These are phyloP conservation scores for Cataglyphis albicans DNA, from an alignment of 2,888 invertebrate species.

Conservation along the genomic window DNA sequence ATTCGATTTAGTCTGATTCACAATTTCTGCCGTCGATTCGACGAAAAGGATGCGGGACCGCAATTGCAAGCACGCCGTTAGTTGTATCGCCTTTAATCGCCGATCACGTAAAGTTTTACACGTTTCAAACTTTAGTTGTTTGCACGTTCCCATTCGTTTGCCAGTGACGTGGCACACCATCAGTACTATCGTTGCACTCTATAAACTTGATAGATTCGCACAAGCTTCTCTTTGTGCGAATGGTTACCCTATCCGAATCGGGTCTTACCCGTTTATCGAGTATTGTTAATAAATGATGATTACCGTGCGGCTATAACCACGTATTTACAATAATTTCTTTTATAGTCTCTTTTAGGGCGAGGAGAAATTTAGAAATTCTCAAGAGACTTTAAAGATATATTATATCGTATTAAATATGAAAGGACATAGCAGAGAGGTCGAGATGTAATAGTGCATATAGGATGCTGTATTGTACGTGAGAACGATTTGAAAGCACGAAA, in stretches of 20 bases:
- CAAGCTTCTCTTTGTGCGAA: neutral
- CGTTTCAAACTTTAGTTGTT: slow-evolving; percentile 17
- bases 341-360: neutral
- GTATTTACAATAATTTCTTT: slow-evolving; percentile 6
- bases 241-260: neutral
- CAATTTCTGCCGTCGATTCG: neutral
- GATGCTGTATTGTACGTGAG: neutral
- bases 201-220: slow-evolving; percentile 21
- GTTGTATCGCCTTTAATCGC: slow-evolving; percentile 26
- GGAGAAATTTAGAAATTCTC: neutral
- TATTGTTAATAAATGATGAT: slow-evolving; percentile 14
- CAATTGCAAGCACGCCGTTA: neutral
- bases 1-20: neutral
- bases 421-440: neutral
- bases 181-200: neutral
- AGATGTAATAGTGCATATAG: neutral
- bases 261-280: neutral
- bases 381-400: slow-evolving; percentile 3
- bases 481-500: neutral
- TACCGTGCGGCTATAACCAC: neutral
- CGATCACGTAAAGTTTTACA: slow-evolving; percentile 49
- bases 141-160: neutral
- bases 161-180: neutral
- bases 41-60: neutral
- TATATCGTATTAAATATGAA: slow-evolving; percentile 16